phyloP scores from a whole-genome alignment of 1,140 invertebrate genomes.

The Leptestheria dahalacensis region DNA sequence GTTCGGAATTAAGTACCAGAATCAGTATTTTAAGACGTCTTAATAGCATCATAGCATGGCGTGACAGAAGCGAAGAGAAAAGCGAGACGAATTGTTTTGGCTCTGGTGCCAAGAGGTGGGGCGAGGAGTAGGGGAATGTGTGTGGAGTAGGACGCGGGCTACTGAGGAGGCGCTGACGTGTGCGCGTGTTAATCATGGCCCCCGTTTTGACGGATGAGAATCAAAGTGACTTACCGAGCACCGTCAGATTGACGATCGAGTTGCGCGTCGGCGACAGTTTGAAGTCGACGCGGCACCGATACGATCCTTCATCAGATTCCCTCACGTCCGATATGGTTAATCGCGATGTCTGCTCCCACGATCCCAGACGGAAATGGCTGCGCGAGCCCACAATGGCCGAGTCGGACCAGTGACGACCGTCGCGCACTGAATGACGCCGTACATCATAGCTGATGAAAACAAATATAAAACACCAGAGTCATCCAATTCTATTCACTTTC shows the following conservation, averaged over 20 bases:
- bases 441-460: conserved; percentile 16
- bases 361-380: conserved; percentile 24
- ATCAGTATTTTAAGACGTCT: too few species aligned
- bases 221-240: conserved; percentile 53
- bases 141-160: too few species aligned
- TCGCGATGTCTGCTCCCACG: conserved; percentile 23
- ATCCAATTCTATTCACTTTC: too few species aligned
- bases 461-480: conserved; percentile 1
- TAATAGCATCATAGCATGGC: too few species aligned
- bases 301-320: conserved; percentile 56
- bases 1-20: too few species aligned
- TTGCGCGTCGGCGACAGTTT: conserved; percentile 68
- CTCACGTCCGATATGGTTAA: conserved; percentile 55
- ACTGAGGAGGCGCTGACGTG: too few species aligned
- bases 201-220: too few species aligned
- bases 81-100: too few species aligned
- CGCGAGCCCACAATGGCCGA: conserved; percentile 19
- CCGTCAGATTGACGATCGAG: conserved; percentile 62
- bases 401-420: conserved; percentile 18
- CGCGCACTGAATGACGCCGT: conserved; percentile 7
- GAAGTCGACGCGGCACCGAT: conserved; percentile 69
- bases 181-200: too few species aligned
- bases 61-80: too few species aligned
- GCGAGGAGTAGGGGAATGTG: too few species aligned
- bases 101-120: too few species aligned